These are phyloP conservation scores for Sylvietta virens DNA, from an alignment of 2,113 vertebrate genomes.

Conservation along the genomic window DNA sequence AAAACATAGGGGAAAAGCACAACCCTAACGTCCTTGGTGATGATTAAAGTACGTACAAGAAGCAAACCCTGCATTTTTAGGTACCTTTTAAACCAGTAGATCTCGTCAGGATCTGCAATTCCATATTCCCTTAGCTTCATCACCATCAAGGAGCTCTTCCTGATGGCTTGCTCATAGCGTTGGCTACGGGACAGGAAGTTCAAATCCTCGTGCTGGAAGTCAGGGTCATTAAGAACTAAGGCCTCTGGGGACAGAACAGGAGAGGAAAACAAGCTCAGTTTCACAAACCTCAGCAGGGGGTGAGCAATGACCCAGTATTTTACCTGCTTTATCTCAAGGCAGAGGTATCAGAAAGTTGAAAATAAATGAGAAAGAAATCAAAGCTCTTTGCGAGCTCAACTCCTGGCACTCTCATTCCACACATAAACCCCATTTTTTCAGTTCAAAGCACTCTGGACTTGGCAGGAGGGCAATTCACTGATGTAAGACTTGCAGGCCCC, in stretches of 20 bases:
- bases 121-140: constrained; percentile 85
- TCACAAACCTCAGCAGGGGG: neutral
- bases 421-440: neutral
- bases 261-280: neutral
- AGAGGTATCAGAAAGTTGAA: neutral
- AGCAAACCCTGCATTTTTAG: neutral
- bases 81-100: constrained; percentile 91
- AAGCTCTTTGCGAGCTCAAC: neutral
- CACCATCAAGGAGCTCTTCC: constrained; percentile 88
- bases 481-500: neutral
- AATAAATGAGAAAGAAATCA: neutral
- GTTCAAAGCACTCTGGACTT: neutral
- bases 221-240: constrained; percentile 84
- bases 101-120: constrained; percentile 91
- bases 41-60: neutral
- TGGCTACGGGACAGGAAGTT: constrained; percentile 93
- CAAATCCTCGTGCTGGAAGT: constrained; percentile 85
- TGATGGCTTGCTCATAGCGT: constrained; percentile 87
- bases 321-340: neutral
- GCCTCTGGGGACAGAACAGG: constrained; percentile 73
- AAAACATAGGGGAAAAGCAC: neutral
- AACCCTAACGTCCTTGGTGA: neutral
- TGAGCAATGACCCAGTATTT: neutral
- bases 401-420: neutral
- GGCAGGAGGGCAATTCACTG: neutral